Percentiles rank a stretch among this genome's conserved stretches.
Conservation (phyloP, 2,888 invertebrate species). For the Trichogramma evanescens region DNA sequence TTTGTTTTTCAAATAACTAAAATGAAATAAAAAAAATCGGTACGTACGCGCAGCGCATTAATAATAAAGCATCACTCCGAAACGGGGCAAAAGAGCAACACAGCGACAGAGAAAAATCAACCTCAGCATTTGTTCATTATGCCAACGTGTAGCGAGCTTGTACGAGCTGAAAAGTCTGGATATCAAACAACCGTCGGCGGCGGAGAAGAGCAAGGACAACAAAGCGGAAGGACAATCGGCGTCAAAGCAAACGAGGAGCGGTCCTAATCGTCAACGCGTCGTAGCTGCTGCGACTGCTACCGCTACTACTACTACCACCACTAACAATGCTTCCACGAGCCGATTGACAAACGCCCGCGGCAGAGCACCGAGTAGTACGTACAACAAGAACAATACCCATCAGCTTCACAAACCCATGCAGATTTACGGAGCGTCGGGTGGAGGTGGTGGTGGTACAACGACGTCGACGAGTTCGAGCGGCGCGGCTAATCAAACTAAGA, state of each 20-base stretch:
- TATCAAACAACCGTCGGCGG: conserved; percentile 27
- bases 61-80: too few species aligned
- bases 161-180: conserved; percentile 46
- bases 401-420: conserved; percentile 24
- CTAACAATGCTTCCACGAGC: too few species aligned
- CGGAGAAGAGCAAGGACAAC: conserved; percentile 34
- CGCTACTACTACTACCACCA: conserved; percentile 37
- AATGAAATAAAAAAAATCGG: too few species aligned
- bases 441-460: too few species aligned
- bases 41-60: too few species aligned
- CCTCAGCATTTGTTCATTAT: conserved; percentile 30
- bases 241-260: conserved; percentile 3
- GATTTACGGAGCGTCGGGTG: too few species aligned
- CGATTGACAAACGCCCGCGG: too few species aligned
- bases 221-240: conserved; percentile 26
- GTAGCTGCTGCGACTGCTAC: conserved; percentile 11
- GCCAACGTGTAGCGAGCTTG: conserved; percentile 42
- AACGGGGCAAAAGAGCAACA: too few species aligned
- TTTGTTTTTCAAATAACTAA: too few species aligned
- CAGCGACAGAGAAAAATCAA: too few species aligned
- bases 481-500: conserved; percentile 9
- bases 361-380: too few species aligned
- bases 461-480: conserved; percentile 1
- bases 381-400: too few species aligned
- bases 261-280: background rate